phyloP scores from a whole-genome alignment of 2,888 invertebrate genomes.

The Caenorhabditis parvicauda region DNA sequence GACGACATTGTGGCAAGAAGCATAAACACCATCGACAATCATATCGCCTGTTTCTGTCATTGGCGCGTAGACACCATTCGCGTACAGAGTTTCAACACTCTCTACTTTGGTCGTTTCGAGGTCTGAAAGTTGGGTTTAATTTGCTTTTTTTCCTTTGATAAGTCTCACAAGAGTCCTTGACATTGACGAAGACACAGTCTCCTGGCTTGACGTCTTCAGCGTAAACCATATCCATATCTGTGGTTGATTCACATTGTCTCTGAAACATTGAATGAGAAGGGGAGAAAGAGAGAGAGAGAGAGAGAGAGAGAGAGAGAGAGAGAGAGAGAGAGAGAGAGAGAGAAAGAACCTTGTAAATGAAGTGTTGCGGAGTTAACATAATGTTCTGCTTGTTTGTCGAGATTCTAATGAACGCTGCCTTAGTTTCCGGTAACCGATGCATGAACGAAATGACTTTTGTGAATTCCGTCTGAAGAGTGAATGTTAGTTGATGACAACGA shows the following conservation, averaged over 20 bases:
- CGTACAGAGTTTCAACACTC: constrained; percentile 20
- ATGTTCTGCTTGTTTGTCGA: constrained; percentile 31
- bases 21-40: constrained; percentile 50
- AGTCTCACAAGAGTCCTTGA: constrained; percentile 16
- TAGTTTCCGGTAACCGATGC: constrained; percentile 44
- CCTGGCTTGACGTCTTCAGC: constrained; percentile 46
- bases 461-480: too few species aligned
- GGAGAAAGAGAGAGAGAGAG: background rate
- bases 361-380: constrained; percentile 52
- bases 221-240: constrained; percentile 29
- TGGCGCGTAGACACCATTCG: constrained; percentile 49
- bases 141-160: background rate
- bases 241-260: constrained; percentile 13
- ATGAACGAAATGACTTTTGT: constrained; percentile 44
- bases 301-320: background rate
- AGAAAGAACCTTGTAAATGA: constrained; percentile 41
- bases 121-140: constrained; percentile 8
- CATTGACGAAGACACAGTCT: constrained; percentile 41
- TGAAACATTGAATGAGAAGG: background rate
- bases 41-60: constrained; percentile 51
- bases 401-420: constrained; percentile 43
- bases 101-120: constrained; percentile 23
- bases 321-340: background rate
- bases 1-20: constrained; percentile 55
- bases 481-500: background rate